Percentiles rank a stretch among this genome's conserved stretches.
These are phyloP conservation scores for Melieria crassipennis DNA, from an alignment of 2,888 invertebrate genomes.

Conservation along the genomic window DNA sequence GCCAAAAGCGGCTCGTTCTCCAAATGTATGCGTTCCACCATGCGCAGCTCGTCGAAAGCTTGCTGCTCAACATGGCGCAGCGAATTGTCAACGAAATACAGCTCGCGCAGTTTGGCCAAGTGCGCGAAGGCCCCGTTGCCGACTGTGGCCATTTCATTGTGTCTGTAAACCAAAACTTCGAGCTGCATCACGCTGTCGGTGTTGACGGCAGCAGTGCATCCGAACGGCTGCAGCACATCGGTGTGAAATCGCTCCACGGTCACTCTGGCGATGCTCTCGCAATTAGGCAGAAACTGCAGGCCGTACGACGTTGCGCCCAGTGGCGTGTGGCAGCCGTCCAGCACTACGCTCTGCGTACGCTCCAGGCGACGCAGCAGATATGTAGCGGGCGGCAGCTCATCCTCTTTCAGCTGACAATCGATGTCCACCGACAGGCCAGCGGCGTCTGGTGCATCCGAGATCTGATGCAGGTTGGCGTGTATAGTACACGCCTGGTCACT, in stretches of 20 bases:
- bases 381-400: neutral
- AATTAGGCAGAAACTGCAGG: conserved; percentile 57
- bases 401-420: conserved; percentile 45
- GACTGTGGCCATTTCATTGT: conserved; percentile 55
- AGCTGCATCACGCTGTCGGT: conserved; percentile 26
- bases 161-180: conserved; percentile 42
- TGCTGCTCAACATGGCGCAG: conserved; percentile 49
- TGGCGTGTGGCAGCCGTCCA: conserved; percentile 57
- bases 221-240: conserved; percentile 48
- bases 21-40: conserved; percentile 44
- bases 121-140: conserved; percentile 46
- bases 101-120: conserved; percentile 43
- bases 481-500: conserved; percentile 43
- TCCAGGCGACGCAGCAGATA: conserved; percentile 43
- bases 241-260: conserved; percentile 53
- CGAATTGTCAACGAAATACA: conserved; percentile 51
- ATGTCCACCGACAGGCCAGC: conserved; percentile 54
- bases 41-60: conserved; percentile 44
- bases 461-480: conserved; percentile 46
- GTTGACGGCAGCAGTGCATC: conserved; percentile 43
- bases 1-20: conserved; percentile 46
- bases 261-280: conserved; percentile 48
- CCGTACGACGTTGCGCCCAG: conserved; percentile 55
- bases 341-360: conserved; percentile 44
- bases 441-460: conserved; percentile 35